A percentile compares a stretch with the other conserved stretches of the same genome.
Evolutionary conservation across 2,888 invertebrate genomes (phyloP).

Genomic region (Cremastinae sp.): DNA sequence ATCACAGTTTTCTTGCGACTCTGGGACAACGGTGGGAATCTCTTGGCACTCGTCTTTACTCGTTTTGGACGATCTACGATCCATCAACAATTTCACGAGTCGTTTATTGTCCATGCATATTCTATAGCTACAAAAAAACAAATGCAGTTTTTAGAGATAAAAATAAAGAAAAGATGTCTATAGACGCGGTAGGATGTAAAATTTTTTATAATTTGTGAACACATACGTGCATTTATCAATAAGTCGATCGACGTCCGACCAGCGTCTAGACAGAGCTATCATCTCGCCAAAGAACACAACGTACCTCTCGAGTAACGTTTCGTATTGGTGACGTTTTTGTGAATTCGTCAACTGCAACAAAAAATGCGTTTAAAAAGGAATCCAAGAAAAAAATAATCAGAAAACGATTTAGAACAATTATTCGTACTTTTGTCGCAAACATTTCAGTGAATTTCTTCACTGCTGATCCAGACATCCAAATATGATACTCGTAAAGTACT

Average conservation of each 20-base stretch:
- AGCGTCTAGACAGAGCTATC: slow-evolving; percentile 82
- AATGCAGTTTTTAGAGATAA: background rate
- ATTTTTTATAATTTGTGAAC: background rate
- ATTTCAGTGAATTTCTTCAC: slow-evolving; percentile 79
- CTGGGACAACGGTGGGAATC: background rate
- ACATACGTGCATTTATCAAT: slow-evolving; percentile 80
- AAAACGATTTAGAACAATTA: slow-evolving; percentile 1
- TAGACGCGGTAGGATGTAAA: background rate
- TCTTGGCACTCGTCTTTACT: slow-evolving; percentile 60
- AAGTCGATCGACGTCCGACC: slow-evolving; percentile 82
- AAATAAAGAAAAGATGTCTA: background rate
- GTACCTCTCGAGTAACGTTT: slow-evolving; percentile 81
- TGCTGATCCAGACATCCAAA: slow-evolving; percentile 81
- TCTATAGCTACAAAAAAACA: slow-evolving; percentile 47
- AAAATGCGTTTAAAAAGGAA: background rate
- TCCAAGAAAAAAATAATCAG: background rate
- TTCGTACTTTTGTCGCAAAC: slow-evolving; percentile 77
- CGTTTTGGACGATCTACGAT: slow-evolving; percentile 65
- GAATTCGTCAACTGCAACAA: slow-evolving; percentile 74
- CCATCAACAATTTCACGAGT: slow-evolving; percentile 61
- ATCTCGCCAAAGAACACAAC: slow-evolving; percentile 84
- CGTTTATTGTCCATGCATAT: slow-evolving; percentile 63
- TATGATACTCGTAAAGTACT: slow-evolving; percentile 84
- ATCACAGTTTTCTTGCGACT: slow-evolving; percentile 31
- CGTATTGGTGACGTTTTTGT: slow-evolving; percentile 76